These are phyloP conservation scores for Apaloderma vittatum DNA, from an alignment of 2,113 vertebrate genomes.

Conservation along the genomic window DNA sequence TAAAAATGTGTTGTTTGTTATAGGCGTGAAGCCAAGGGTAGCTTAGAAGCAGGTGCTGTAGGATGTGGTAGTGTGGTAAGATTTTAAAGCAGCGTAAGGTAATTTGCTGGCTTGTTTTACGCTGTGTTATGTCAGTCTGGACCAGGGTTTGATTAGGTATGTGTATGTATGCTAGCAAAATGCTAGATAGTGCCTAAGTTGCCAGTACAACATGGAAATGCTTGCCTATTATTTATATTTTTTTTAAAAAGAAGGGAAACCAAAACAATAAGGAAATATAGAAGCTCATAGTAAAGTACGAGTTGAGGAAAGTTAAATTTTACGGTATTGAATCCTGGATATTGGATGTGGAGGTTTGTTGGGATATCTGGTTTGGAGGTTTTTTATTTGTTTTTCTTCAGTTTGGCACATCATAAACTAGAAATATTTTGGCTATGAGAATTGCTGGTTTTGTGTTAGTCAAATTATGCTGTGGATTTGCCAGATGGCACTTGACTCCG, in stretches of 20 bases:
- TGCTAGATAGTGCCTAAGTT: neutral
- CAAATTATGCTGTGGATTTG: neutral
- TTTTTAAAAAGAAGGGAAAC: neutral
- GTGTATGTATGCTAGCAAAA: neutral
- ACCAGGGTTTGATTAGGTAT: neutral
- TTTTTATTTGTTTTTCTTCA: neutral
- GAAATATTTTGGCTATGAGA: neutral
- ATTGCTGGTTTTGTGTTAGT: neutral
- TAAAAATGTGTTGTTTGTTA: neutral
- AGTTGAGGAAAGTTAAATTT: neutral
- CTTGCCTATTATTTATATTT: neutral
- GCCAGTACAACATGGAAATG: neutral
- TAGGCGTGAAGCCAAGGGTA: neutral
- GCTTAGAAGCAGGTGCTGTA: neutral
- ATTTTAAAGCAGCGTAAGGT: neutral
- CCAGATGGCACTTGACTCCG: slow-evolving; percentile 6
- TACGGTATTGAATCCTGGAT: neutral
- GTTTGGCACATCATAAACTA: neutral
- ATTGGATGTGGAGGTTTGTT: neutral
- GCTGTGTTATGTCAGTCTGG: neutral
- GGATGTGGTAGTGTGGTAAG: neutral
- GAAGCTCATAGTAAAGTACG: neutral
- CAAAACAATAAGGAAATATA: neutral
- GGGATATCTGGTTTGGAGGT: neutral
- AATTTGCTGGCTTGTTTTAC: neutral